These are phyloP conservation scores for Apotomis capreana DNA, from an alignment of 2,888 invertebrate species.

Conservation along the genomic window DNA sequence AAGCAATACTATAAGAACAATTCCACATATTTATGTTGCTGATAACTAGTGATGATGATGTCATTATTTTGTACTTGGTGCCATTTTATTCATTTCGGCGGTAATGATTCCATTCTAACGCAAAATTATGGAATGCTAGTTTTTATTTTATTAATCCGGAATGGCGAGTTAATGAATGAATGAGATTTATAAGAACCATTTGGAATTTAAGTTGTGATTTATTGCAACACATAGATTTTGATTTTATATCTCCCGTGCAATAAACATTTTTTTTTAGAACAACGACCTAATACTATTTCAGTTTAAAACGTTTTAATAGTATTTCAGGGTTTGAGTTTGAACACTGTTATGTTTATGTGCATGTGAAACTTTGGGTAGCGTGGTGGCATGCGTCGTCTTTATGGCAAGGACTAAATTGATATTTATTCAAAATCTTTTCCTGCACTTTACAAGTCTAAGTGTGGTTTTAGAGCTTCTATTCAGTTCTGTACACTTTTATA, in stretches of 20 bases:
- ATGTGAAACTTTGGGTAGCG: conserved; percentile 52
- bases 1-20: too few relatives aligned
- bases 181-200: too few relatives aligned
- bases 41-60: too few relatives aligned
- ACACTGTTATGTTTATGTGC: conserved; percentile 47
- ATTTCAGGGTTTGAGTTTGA: conserved; percentile 23
- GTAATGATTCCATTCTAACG: too few relatives aligned
- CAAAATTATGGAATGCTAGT: too few relatives aligned
- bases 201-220: too few relatives aligned
- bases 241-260: not conserved
- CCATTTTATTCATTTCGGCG: too few relatives aligned
- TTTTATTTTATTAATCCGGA: too few relatives aligned
- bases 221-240: too few relatives aligned
- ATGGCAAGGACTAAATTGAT: conserved; percentile 69
- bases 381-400: conserved; percentile 63
- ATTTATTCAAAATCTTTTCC: conserved; percentile 59
- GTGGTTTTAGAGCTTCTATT: conserved; percentile 19
- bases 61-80: too few relatives aligned
- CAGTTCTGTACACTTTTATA: conserved; percentile 20
- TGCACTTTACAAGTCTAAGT: conserved; percentile 25
- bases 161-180: too few relatives aligned
- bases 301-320: conserved; percentile 38
- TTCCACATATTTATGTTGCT: too few relatives aligned
- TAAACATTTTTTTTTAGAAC: conserved; percentile 44
- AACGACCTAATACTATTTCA: conserved; percentile 39